phyloP scores from a whole-genome alignment of 2,888 invertebrate genomes.

The Geotrupes spiniger region DNA sequence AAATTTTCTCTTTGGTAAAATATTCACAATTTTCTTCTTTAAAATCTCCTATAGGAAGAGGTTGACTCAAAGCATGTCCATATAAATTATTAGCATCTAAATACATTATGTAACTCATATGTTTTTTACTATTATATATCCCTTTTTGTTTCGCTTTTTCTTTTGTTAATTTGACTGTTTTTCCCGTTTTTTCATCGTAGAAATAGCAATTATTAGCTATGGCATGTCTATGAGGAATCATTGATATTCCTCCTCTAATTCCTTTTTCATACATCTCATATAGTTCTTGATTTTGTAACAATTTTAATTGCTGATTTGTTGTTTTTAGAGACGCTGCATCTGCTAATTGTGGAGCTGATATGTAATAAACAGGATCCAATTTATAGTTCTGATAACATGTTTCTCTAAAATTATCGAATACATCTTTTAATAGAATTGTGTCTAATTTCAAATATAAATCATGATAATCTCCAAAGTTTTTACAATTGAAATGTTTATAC shows the following conservation, averaged over 20 bases:
- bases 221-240: constrained; percentile 10
- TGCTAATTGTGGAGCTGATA: constrained; percentile 3
- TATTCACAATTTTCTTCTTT: constrained; percentile 5
- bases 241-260: constrained; percentile 10
- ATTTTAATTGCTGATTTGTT: constrained; percentile 6
- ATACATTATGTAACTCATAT: constrained; percentile 12
- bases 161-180: constrained; percentile 13
- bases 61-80: constrained; percentile 10
- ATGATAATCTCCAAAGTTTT: constrained; percentile 19
- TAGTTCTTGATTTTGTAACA: constrained; percentile 7
- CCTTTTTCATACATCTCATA: constrained; percentile 13
- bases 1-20: constrained; percentile 11
- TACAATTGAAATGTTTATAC: constrained; percentile 18
- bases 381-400: constrained; percentile 16
- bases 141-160: constrained; percentile 14
- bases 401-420: constrained; percentile 13
- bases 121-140: constrained; percentile 13
- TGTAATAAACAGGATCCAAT: constrained; percentile 20
- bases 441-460: constrained; percentile 18
- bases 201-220: constrained; percentile 12
- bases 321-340: constrained; percentile 7
- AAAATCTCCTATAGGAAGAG: constrained; percentile 7
- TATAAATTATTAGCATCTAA: constrained; percentile 13
- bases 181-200: constrained; percentile 8
- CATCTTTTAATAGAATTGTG: constrained; percentile 18